phyloP scores from a whole-genome alignment of 2,888 invertebrate genomes.

The Adineta ricciae region DNA sequence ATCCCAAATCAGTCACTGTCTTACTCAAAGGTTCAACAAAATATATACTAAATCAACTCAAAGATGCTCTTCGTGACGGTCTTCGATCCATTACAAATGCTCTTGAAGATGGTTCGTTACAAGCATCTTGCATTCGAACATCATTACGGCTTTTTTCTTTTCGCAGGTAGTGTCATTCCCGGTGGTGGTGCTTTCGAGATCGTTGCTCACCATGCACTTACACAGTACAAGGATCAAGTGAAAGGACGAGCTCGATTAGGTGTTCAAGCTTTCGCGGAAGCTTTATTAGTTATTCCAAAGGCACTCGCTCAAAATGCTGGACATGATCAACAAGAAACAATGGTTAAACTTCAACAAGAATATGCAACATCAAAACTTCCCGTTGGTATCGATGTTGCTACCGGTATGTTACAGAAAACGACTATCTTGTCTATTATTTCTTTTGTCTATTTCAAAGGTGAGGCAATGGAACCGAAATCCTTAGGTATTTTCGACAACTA shows the following conservation, averaged over 20 bases:
- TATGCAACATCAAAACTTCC: slow-evolving; percentile 55
- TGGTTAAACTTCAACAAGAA: slow-evolving; percentile 88
- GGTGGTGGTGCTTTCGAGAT: slow-evolving; percentile 95
- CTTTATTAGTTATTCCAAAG: slow-evolving; percentile 77
- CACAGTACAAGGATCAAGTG: slow-evolving; percentile 63
- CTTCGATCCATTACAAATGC: slow-evolving; percentile 90
- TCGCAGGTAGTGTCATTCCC: slow-evolving; percentile 61
- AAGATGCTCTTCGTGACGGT: slow-evolving; percentile 93
- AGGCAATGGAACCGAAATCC: slow-evolving; percentile 72
- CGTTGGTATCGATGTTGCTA: slow-evolving; percentile 78
- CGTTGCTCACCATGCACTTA: slow-evolving; percentile 64
- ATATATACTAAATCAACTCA: slow-evolving; percentile 82
- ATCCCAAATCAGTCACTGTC: slow-evolving; percentile 88
- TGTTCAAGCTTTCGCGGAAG: slow-evolving; percentile 76
- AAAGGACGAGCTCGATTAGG: slow-evolving; percentile 49
- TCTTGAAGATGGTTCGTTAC: slow-evolving; percentile 67
- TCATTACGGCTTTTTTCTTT: not conserved
- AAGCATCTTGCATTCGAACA: not conserved
- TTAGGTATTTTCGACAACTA: slow-evolving; percentile 88
- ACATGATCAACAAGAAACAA: slow-evolving; percentile 78
- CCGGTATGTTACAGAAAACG: slow-evolving; percentile 51
- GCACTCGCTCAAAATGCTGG: slow-evolving; percentile 84
- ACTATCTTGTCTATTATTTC: not conserved
- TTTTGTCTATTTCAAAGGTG: no score
- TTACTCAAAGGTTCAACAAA: slow-evolving; percentile 92